Evolutionary conservation across 2,888 invertebrate species (phyloP).

Genomic region (Agonum fuliginosum): DNA sequence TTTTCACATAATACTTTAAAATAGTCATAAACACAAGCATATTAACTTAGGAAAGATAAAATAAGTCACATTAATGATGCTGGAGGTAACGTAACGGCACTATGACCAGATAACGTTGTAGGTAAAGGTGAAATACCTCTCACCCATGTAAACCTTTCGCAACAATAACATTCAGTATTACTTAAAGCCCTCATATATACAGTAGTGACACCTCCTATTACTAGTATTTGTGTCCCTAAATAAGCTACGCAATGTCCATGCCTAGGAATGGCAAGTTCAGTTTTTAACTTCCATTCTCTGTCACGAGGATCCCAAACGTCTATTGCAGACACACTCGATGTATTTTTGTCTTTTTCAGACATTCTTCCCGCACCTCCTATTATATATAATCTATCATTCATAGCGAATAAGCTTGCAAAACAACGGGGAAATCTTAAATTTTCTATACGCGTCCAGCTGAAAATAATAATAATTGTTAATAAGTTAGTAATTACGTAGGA

Average conservation of each 20-base stretch:
- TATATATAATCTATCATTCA: conserved; percentile 78
- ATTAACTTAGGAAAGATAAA: conserved; percentile 50
- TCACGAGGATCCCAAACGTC: conserved; percentile 78
- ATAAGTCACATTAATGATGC: conserved; percentile 65
- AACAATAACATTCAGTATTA: conserved; percentile 81
- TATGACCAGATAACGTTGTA: conserved; percentile 78
- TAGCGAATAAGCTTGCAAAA: conserved; percentile 74
- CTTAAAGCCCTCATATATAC: conserved; percentile 79
- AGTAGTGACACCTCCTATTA: conserved; percentile 81
- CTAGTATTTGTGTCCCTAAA: conserved; percentile 79
- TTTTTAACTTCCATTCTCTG: conserved; percentile 76
- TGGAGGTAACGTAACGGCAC: conserved; percentile 73
- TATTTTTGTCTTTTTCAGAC: conserved; percentile 74
- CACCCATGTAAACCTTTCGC: conserved; percentile 77
- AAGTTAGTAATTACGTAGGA: too few species aligned
- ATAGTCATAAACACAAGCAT: conserved; percentile 27
- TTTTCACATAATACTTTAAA: conserved; percentile 15
- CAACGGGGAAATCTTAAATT: conserved; percentile 75
- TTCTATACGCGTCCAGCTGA: conserved; percentile 77
- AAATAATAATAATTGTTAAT: too few species aligned
- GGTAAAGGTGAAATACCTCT: conserved; percentile 79
- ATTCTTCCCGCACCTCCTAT: conserved; percentile 81
- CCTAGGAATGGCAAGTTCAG: conserved; percentile 79
- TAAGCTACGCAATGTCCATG: conserved; percentile 81
- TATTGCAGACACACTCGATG: conserved; percentile 77